Percentiles rank a stretch among this genome's conserved stretches.
These are phyloP conservation scores for Phortica magna DNA, from an alignment of 2,888 invertebrate species.

Conservation along the genomic window DNA sequence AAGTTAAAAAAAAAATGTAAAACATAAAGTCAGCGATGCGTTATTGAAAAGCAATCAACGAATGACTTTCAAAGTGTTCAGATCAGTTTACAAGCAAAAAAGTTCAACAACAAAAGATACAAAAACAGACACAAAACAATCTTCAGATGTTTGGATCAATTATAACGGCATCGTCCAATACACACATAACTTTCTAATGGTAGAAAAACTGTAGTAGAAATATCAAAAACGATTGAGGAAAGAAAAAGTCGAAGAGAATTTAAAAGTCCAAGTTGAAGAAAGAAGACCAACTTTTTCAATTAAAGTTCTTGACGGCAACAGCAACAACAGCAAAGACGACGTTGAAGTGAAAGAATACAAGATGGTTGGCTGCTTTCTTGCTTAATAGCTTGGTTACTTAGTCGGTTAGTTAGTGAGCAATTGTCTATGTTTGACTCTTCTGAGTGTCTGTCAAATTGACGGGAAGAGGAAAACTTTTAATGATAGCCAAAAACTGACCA, in stretches of 20 bases:
- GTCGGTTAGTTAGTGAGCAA: background rate
- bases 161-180: constrained; percentile 30
- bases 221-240: background rate
- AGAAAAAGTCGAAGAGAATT: background rate
- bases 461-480: background rate
- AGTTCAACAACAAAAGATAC: background rate
- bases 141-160: constrained; percentile 19
- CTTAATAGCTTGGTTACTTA: background rate
- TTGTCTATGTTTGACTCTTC: background rate
- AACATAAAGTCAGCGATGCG: constrained; percentile 29
- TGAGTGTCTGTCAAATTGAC: no score
- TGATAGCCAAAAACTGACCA: background rate
- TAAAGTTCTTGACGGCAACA: constrained; percentile 25
- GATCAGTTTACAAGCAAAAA: background rate
- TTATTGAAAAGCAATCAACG: background rate
- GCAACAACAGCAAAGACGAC: background rate
- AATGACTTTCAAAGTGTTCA: background rate
- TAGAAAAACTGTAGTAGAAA: background rate
- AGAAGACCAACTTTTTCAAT: constrained; percentile 26
- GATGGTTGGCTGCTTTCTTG: background rate
- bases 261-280: background rate
- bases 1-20: constrained; percentile 25
- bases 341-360: constrained; percentile 22
- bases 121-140: background rate
- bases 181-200: constrained; percentile 33